These are phyloP conservation scores for Balaenoptera acutorostrata DNA, from an alignment of 2,113 vertebrate genomes.

Conservation along the genomic window DNA sequence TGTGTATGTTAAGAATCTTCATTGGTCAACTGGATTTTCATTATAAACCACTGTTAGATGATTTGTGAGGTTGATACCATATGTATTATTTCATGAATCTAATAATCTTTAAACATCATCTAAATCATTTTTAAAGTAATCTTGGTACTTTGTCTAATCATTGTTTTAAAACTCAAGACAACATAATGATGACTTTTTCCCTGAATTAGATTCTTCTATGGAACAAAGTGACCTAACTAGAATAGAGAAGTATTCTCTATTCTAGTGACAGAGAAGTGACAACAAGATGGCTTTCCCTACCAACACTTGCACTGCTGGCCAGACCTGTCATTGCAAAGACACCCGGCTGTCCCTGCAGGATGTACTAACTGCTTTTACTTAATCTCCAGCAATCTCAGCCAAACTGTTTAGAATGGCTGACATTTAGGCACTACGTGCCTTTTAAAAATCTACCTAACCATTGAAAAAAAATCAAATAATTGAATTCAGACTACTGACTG, in stretches of 20 bases:
- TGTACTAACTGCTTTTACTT: background rate
- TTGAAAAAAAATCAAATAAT: background rate
- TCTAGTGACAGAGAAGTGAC: too few relatives aligned
- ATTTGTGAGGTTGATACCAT: background rate
- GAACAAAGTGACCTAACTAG: background rate
- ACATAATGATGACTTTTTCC: background rate
- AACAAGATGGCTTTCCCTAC: background rate
- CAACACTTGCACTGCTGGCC: background rate
- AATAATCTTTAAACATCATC: background rate
- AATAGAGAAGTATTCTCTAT: background rate
- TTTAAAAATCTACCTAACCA: background rate
- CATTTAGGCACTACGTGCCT: background rate
- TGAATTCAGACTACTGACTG: background rate
- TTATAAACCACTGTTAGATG: background rate
- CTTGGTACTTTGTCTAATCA: background rate
- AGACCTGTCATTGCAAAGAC: background rate
- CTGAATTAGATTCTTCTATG: background rate
- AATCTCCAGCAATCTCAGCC: background rate
- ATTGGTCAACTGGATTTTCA: background rate
- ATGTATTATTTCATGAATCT: background rate
- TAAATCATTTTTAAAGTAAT: slow-evolving; percentile 21
- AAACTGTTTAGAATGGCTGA: background rate
- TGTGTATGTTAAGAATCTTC: background rate
- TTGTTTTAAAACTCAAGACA: background rate
- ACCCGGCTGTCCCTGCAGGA: background rate